Evolutionary conservation across 2,113 vertebrate species (phyloP), one percentile per base, ranked within the genome.

Genomic region (Mixornis gularis): DNA sequence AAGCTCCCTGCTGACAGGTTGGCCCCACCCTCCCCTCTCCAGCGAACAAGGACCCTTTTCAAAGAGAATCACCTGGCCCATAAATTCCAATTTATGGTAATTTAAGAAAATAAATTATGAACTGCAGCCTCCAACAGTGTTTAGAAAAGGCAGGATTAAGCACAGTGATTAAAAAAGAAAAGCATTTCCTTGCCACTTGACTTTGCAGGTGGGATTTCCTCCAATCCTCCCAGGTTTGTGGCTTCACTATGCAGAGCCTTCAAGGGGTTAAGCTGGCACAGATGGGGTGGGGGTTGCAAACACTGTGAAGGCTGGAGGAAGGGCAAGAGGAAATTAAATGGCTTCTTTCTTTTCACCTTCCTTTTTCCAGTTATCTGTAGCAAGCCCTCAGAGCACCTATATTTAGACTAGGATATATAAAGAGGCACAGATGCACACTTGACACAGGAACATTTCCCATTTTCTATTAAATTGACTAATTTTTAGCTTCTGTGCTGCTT

Each of bases 21-120:
- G 52, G 89, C 83, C 91, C 78, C 96, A 94, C 95, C 92, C 89
- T 95, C 85, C 32, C 48, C 95, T 97, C 92, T 95, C 94, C 93
- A 92, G 92, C 71, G 74, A 73, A 97, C 94, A 98, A 97, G 93
- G 92, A 95, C 95, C 90, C 95, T 97, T 97, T 97, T 97, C 97
- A 95, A 95, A 95, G 79, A 81, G 94, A 93, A 95, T 96, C 95
- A 97, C 96, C 96, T 97, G 97, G 96, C 46, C 90, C 85, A 97
- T 97, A 97, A 98, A 98, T 97, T 96, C 91, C 90, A 87, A 94
- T 94, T 85, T 89, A 97, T 77, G 53, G 95, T 96, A 96, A 98
- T 97, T 96, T 97, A 97, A 95, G 92, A 97, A 98, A 97, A 98
- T 93, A 97, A 97, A 97, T 97, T n/a, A 96, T 87, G 81, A 97